phyloP scores from a whole-genome alignment of 2,888 invertebrate genomes.

The Acleris sparsana region DNA sequence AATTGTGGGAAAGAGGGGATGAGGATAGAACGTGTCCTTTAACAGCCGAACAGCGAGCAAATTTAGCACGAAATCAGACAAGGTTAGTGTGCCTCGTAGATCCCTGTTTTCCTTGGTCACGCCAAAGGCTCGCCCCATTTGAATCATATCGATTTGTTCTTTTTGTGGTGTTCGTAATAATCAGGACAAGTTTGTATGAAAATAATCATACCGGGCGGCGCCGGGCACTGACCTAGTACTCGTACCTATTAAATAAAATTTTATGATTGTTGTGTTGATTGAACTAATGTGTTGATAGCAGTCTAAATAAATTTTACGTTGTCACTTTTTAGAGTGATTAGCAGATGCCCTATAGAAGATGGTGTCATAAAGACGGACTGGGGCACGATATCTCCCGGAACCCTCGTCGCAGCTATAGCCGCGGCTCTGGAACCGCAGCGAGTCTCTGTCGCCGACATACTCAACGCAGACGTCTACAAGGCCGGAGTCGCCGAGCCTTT shows the following conservation, averaged over 20 bases:
- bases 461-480: conserved; percentile 68
- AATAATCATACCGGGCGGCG: no score
- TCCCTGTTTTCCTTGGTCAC: no score
- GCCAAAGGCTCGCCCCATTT: no score
- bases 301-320: no score
- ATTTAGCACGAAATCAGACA: conserved; percentile 46
- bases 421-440: conserved; percentile 84
- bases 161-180: no score
- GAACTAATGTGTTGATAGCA: no score
- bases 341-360: conserved; percentile 86
- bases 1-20: conserved; percentile 84
- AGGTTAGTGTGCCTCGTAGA: conserved; percentile 26
- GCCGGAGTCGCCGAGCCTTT: conserved; percentile 69
- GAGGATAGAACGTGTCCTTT: conserved; percentile 80
- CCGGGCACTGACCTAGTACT: no score
- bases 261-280: no score
- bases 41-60: conserved; percentile 60
- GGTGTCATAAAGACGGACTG: conserved; percentile 86
- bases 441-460: conserved; percentile 77
- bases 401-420: conserved; percentile 84
- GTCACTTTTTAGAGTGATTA: conserved; percentile 58
- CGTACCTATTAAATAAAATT: no score
- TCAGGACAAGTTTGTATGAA: no score
- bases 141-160: no score
- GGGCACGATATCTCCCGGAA: conserved; percentile 85